phyloP scores from a whole-genome alignment of 2,797 vertebrate genomes.

The Acestrorhynchus altus region DNA sequence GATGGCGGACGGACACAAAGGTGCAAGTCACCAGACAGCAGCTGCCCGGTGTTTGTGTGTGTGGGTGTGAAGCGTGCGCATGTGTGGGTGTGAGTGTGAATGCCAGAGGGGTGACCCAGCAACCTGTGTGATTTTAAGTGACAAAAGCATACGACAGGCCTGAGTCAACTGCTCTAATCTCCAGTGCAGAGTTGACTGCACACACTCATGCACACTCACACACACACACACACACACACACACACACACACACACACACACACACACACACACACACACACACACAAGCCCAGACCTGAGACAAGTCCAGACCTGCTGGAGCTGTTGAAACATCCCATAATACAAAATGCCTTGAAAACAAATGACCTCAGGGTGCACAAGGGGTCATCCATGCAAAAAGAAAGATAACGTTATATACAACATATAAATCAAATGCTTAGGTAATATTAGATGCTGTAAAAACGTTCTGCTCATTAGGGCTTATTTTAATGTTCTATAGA shows the following conservation, averaged over 20 bases:
- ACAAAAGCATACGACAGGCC: constrained; percentile 71
- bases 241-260: constrained; percentile 12
- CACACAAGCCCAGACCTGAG: constrained; percentile 3
- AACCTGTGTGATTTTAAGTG: constrained; percentile 59
- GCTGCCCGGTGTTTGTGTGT: constrained; percentile 63
- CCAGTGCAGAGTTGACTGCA: constrained; percentile 23
- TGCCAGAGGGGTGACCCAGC: constrained; percentile 38
- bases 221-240: constrained; percentile 1
- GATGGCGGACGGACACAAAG: constrained; percentile 67
- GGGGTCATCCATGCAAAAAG: not conserved
- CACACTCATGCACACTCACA: constrained; percentile 23
- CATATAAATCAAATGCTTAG: no score
- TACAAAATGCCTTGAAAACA: not conserved
- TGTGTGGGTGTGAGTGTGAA: constrained; percentile 34
- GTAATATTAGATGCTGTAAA: no score
- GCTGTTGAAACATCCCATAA: constrained; percentile 19
- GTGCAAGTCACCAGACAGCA: constrained; percentile 70
- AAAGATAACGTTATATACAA: not conserved
- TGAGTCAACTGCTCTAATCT: constrained; percentile 74
- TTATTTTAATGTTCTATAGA: no score
- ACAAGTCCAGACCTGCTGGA: constrained; percentile 8
- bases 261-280: constrained; percentile 12
- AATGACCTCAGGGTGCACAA: not conserved
- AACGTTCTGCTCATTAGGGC: no score
- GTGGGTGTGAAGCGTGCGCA: constrained; percentile 24